Percentiles rank a stretch among this genome's conserved stretches.
Conservation (phyloP, 1,140 invertebrate species). For the Lepidurus packardi region DNA sequence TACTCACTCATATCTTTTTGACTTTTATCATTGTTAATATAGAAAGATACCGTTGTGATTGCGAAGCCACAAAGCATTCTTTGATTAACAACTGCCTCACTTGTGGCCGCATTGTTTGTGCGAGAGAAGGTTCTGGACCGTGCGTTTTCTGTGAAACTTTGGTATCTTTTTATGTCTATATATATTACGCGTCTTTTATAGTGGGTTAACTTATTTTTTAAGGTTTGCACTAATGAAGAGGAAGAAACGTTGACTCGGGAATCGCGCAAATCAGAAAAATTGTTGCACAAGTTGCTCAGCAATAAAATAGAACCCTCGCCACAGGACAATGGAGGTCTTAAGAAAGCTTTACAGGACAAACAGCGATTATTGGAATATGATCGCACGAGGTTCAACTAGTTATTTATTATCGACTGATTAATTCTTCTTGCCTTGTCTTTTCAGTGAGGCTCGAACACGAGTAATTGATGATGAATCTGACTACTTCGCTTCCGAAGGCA, state of each 20-base stretch:
- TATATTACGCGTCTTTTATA: conserved; percentile 11
- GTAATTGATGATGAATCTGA: conserved; percentile 94
- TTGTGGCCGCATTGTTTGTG: conserved; percentile 92
- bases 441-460: conserved; percentile 71
- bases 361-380: conserved; percentile 82
- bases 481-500: conserved; percentile 74
- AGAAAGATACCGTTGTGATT: conserved; percentile 83
- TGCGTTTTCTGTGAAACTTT: conserved; percentile 76
- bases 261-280: conserved; percentile 60
- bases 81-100: conserved; percentile 88
- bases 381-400: conserved; percentile 58
- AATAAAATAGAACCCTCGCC: conserved; percentile 18
- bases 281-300: conserved; percentile 62
- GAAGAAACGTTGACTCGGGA: conserved; percentile 58
- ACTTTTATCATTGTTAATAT: conserved; percentile 29
- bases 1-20: too few species aligned
- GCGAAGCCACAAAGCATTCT: conserved; percentile 82
- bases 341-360: conserved; percentile 70
- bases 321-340: conserved; percentile 41
- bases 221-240: conserved; percentile 71
- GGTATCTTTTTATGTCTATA: conserved; percentile 30
- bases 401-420: conserved; percentile 11
- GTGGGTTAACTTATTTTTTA: conserved; percentile 33
- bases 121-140: conserved; percentile 92
- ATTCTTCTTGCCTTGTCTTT: conserved; percentile 24